Evolutionary conservation across 2,888 invertebrate genomes (phyloP), one percentile per base, ranked within the genome.

Genomic region (Scaptomyza flava): DNA sequence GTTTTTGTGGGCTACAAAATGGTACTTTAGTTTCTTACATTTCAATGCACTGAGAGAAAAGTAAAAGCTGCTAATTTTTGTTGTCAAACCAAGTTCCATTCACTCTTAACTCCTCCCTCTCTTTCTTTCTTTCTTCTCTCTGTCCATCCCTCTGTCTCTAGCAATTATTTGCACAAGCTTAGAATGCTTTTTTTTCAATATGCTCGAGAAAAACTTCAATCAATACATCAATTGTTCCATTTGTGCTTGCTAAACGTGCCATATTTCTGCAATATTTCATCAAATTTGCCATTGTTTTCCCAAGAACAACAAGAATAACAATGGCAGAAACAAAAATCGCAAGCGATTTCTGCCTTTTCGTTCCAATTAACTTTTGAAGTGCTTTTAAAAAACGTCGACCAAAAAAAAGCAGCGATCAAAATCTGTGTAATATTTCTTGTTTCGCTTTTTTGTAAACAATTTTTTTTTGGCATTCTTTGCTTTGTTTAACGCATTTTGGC

Each of bases 401-500:
- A 62, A 76, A 63, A 27, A 23, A 27, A 57, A 58, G 9, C 57
- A 50, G 51, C 65, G 63, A 82, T 87, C 73, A 85, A 88, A 82
- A 81, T 81, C 86, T 62, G 83, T 85, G 85, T 77, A 76, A 76
- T 69, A 79, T 41, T 41, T 41, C 41, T 41, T 41, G 38, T 38
- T 38, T 17, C 38, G 41, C 14, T 17, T 3, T 17, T 41, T 14
- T 14, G n/a, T 38, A 5, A 1, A 2, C n/a, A 12, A 12, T 1
- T 36, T n/a, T 2, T 36, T 36, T n/a, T 38, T 38, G n/a, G 6
- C 36, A 36, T 7, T 38, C 79, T 85, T 74, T 61, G 31, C 53
- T 48, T 61, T 65, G 33, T 51, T 42, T 58, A 59, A 56, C 53
- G 34, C 53, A 50, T 60, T 57, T 81, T 42, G 58, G 54, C 43